phyloP scores from a whole-genome alignment of 2,888 invertebrate species.

The Strigamia transsilvanica region DNA sequence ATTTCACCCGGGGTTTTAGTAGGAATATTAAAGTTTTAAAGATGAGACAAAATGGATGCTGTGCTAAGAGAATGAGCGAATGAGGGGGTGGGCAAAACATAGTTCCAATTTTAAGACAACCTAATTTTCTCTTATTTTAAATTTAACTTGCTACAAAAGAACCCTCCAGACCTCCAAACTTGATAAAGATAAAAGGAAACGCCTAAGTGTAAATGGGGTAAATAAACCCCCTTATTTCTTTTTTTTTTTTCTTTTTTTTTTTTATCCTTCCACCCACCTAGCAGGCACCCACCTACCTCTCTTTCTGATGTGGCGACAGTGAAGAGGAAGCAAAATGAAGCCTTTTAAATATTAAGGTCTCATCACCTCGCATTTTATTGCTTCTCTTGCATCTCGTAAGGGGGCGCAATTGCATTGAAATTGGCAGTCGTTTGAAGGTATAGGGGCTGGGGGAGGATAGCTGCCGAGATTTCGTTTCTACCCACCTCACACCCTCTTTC shows the following conservation, averaged over 20 bases:
- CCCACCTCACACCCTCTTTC: not conserved
- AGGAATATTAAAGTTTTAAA: slow-evolving; percentile 44
- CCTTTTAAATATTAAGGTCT: slow-evolving; percentile 49
- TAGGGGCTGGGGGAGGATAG: slow-evolving; percentile 11
- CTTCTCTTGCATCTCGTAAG: slow-evolving; percentile 42
- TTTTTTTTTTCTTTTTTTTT: not conserved
- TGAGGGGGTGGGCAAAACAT: not conserved
- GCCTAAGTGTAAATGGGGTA: not conserved
- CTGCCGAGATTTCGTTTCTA: not conserved
- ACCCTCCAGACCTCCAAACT: not conserved
- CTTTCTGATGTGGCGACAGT: slow-evolving; percentile 27
- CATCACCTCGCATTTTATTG: slow-evolving; percentile 49
- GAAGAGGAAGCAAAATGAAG: slow-evolving; percentile 45
- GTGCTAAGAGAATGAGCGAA: not conserved
- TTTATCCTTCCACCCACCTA: too few relatives aligned
- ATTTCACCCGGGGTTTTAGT: slow-evolving; percentile 41
- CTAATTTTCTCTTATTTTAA: slow-evolving; percentile 40
- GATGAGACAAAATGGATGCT: slow-evolving; percentile 43
- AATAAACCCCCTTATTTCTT: not conserved
- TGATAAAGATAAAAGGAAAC: not conserved
- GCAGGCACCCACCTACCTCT: not conserved
- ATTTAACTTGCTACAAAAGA: not conserved
- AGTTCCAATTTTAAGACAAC: slow-evolving; percentile 18
- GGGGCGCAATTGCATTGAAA: slow-evolving; percentile 49
- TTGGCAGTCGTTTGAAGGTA: slow-evolving; percentile 41